Conservation (phyloP, 2,797 vertebrate species). For the Onychomys arenicola region DNA sequence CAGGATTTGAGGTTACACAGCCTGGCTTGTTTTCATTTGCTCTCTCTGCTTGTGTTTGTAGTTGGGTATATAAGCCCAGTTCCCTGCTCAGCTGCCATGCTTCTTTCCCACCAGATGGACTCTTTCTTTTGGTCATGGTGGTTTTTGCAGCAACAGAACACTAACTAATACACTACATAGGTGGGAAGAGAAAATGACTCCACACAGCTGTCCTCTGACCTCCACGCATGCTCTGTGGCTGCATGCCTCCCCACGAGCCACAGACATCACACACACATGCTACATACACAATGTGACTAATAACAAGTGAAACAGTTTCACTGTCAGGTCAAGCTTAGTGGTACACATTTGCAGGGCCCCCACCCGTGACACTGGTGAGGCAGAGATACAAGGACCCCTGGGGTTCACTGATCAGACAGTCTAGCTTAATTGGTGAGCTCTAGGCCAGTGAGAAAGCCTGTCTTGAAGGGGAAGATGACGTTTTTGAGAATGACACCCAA, state of each 20-base stretch:
- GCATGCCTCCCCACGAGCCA: neutral
- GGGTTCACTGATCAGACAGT: neutral
- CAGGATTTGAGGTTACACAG: neutral
- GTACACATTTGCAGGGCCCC: neutral
- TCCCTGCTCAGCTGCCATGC: neutral
- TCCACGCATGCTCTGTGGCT: neutral
- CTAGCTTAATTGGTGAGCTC: neutral
- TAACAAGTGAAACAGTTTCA: neutral
- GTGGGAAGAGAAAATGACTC: neutral
- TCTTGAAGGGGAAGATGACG: neutral
- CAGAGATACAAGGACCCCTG: neutral
- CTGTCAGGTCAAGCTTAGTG: neutral
- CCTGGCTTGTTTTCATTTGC: neutral
- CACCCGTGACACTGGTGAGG: neutral
- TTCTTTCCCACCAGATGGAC: too few relatives aligned
- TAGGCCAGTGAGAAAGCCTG: neutral
- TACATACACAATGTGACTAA: neutral
- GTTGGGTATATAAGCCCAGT: neutral
- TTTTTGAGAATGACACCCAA: neutral
- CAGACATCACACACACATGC: neutral
- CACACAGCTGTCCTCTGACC: neutral
- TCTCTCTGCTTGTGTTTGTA: neutral
- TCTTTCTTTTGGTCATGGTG: neutral
- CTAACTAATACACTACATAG: too few relatives aligned
- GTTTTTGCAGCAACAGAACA: neutral